Evolutionary conservation across 2,888 invertebrate genomes (phyloP).

Genomic region (Drosophila affinis): DNA sequence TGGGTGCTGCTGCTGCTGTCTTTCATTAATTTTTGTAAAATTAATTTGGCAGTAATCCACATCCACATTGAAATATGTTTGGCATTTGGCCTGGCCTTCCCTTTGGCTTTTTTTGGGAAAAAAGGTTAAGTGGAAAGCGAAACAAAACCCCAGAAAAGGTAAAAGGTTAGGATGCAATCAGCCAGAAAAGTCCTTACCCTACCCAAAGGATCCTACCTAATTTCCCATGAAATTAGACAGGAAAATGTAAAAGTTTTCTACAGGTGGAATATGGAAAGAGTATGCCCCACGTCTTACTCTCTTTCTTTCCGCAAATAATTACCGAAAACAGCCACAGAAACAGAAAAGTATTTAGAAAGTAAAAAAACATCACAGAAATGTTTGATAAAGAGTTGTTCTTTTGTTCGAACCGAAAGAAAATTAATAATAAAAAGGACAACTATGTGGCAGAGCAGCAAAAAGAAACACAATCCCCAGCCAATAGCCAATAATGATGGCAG

Average conservation of each 20-base stretch:
- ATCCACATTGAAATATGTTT: conserved; percentile 24
- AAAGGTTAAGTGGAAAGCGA: conserved; percentile 53
- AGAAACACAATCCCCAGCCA: conserved; percentile 35
- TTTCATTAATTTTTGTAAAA: conserved; percentile 51
- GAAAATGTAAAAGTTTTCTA: neutral
- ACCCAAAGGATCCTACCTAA: neutral
- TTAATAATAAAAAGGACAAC: conserved; percentile 74
- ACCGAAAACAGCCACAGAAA: conserved; percentile 37
- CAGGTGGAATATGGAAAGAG: conserved; percentile 1
- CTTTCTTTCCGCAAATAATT: conserved; percentile 50
- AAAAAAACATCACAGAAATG: conserved; percentile 76
- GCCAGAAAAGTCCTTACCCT: conserved; percentile 52
- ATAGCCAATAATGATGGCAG: conserved; percentile 73
- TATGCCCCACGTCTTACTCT: neutral
- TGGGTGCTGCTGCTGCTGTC: neutral
- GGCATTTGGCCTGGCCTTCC: conserved; percentile 11
- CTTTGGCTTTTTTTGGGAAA: neutral
- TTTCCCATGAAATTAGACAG: neutral
- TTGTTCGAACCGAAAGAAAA: conserved; percentile 50
- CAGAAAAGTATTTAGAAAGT: conserved; percentile 77
- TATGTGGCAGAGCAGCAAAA: conserved; percentile 52
- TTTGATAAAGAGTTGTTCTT: conserved; percentile 61
- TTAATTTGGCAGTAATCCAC: conserved; percentile 59
- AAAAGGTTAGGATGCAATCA: conserved; percentile 49
- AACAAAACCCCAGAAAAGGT: conserved; percentile 26